These are phyloP conservation scores for Lepus europaeus DNA, from an alignment of 2,113 vertebrate species.

Conservation along the genomic window DNA sequence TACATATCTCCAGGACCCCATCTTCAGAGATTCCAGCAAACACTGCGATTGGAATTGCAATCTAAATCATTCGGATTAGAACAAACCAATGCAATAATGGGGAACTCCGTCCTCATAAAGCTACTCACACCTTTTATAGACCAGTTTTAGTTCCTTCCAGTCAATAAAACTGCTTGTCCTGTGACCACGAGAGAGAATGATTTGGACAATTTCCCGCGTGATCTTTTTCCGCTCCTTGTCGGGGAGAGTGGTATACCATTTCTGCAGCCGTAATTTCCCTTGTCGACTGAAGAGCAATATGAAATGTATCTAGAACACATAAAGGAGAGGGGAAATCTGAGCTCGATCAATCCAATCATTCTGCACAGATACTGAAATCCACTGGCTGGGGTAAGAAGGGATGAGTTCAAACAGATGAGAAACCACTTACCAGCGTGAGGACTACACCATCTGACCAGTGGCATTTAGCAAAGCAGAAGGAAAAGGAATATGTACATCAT, in stretches of 20 bases:
- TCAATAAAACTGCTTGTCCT: constrained; percentile 96
- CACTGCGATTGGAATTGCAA: not conserved
- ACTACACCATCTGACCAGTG: not conserved
- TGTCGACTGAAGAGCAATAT: constrained; percentile 98
- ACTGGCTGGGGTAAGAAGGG: not conserved
- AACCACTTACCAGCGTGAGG: not conserved
- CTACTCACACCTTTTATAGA: constrained; percentile 97
- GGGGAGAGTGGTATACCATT: constrained; percentile 95
- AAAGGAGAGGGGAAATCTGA: constrained; percentile 61
- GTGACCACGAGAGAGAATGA: constrained; percentile 94
- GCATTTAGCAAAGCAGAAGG: not conserved
- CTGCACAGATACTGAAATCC: not conserved
- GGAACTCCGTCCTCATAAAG: constrained; percentile 74
- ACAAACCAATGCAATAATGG: not conserved
- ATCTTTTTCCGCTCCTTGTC: constrained; percentile 98
- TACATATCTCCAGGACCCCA: not conserved
- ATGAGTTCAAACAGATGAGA: not conserved
- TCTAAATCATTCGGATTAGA: not conserved
- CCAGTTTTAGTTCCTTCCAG: constrained; percentile 98
- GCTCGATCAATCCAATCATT: not conserved
- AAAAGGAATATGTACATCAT: not conserved
- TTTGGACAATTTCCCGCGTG: constrained; percentile 94
- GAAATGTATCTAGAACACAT: constrained; percentile 94
- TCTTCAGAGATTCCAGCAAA: not conserved
- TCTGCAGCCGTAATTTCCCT: constrained; percentile 97